Evolutionary conservation across 2,113 vertebrate species (phyloP).

Genomic region (Nesogale talazaci): DNA sequence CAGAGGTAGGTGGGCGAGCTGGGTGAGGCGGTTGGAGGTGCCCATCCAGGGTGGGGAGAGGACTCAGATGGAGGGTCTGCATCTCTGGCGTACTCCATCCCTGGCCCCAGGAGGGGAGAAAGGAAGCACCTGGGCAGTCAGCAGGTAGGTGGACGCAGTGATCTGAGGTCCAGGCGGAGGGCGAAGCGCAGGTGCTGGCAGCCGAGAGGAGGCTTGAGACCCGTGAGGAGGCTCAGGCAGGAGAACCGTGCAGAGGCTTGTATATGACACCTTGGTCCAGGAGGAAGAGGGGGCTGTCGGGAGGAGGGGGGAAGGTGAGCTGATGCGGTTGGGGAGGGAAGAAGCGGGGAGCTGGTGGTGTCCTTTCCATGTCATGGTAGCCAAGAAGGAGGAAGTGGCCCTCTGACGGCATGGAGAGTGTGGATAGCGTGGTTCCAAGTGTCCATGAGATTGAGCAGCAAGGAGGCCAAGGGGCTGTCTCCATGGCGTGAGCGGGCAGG

Average conservation of each 20-base stretch:
- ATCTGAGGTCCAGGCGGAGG: background rate
- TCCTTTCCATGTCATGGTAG: background rate
- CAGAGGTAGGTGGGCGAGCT: too few species aligned
- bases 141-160: background rate
- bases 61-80: background rate
- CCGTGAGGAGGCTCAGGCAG: too few species aligned
- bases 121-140: background rate
- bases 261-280: too few species aligned
- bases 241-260: too few species aligned
- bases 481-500: background rate
- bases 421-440: background rate
- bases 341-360: too few species aligned
- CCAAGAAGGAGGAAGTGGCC: slow-evolving; percentile 53
- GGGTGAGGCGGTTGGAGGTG: background rate
- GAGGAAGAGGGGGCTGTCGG: too few species aligned
- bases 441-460: slow-evolving; percentile 48
- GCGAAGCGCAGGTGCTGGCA: background rate
- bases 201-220: background rate
- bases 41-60: background rate
- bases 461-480: slow-evolving; percentile 44
- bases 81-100: background rate
- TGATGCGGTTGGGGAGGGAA: too few species aligned
- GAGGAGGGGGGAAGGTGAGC: too few species aligned
- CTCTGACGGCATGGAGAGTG: background rate
- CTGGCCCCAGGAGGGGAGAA: background rate